Conservation (phyloP, 2,113 vertebrate genomes). For the Emydura subglobosa region DNA sequence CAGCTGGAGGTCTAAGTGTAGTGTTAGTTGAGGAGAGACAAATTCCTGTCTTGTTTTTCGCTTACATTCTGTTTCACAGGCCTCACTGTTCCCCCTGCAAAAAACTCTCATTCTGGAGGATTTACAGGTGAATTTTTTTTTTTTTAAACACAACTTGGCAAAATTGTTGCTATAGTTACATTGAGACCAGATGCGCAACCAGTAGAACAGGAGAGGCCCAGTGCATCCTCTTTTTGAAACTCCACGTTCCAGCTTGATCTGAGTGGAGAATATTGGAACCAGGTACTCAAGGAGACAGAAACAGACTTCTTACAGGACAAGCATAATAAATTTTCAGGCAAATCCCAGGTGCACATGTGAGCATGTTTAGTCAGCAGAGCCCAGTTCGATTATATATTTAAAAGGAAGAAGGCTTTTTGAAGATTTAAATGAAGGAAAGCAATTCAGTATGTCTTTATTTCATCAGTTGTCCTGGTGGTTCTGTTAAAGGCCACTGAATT, state of each 20-base stretch:
- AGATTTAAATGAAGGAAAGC: neutral
- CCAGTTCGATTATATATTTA: neutral
- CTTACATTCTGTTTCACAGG: neutral
- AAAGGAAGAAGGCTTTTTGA: neutral
- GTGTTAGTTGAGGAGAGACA: neutral
- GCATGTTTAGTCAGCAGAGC: neutral
- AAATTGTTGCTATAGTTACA: neutral
- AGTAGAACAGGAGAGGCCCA: neutral
- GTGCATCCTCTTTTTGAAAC: neutral
- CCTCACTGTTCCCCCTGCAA: neutral
- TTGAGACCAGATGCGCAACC: neutral
- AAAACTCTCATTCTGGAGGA: neutral
- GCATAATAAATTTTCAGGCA: neutral
- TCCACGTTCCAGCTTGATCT: accelerated
- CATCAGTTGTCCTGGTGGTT: neutral
- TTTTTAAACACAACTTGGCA: neutral
- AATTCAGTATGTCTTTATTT: neutral
- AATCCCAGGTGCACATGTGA: neutral
- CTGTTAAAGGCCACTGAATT: neutral
- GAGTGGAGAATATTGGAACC: neutral
- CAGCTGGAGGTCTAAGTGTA: accelerated
- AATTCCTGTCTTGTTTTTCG: neutral
- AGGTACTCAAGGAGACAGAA: neutral
- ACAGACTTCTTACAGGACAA: neutral
- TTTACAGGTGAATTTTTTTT: neutral